Base-by-base conservation (phyloP, 2,888 invertebrate species). In the Lapara coniferarum region DNA sequence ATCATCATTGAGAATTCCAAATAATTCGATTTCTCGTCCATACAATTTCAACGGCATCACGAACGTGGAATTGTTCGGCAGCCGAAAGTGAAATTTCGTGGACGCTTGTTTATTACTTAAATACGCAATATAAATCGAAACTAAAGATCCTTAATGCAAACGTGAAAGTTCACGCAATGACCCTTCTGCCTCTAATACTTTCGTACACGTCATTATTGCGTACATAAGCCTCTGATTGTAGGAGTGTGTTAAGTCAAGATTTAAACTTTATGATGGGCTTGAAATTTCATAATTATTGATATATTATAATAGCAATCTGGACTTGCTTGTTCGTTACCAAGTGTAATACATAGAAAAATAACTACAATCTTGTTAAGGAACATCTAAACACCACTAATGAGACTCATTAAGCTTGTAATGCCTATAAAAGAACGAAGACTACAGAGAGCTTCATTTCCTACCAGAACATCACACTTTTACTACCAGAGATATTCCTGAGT, bases 1-100 rank as follows among this genome's bases (percentile, higher is more conserved):
- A 55, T 19, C 19, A 63, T 63, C 49, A 25, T 63, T 59, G 59
- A 59, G 46, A 44, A 19, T 3, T 10, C 6, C 16, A 49, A 71
- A 67, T 72, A 71, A 74, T 74, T 66, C 70, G 71, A 70, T 74
- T 63, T 71, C 71, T 72, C 71, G 67, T 63, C 37, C 67, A 59
- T 52, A 73, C 72, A 74, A 72, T 70, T 68, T 72, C 52, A 51
- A 3, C 58, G 66, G 67, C 52, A 70, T 72, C 69, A 70, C 69
- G 70, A 71, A 53, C 13, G 46, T 4, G 49, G 49, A 63, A 63
- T 67, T 57, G 52, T 53, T 51, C 52, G 58, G 51, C 67, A 46
- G 67, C 70, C 46, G 73, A 69, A 74, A 74, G 74, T 72, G 74
- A 74, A 72, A 74, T 68, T 71, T 67, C 52, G 66, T 66, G 58